Percentiles rank a stretch among this genome's conserved stretches.
These are phyloP conservation scores for Chiridota heheva DNA, from an alignment of 35 echinoderm and acorn worm species.

Conservation along the genomic window DNA sequence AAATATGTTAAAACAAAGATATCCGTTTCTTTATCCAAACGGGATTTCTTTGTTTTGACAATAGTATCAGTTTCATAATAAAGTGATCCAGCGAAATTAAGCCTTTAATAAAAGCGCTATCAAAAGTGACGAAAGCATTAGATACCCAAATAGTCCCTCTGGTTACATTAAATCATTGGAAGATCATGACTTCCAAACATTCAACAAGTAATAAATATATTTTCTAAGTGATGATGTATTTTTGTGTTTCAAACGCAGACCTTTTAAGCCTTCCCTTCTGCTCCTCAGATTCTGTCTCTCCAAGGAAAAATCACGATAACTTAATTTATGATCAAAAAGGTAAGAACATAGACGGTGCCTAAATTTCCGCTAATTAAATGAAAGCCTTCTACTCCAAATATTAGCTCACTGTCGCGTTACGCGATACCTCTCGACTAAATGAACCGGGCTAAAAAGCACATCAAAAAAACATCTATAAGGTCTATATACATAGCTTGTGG, in stretches of 20 bases:
- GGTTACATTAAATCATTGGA: slow-evolving; percentile 27
- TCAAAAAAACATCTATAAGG: slow-evolving; percentile 8
- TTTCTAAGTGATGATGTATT: slow-evolving; percentile 11
- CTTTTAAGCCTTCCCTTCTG: slow-evolving; percentile 31
- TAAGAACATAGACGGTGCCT: slow-evolving; percentile 33
- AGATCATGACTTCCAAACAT: slow-evolving; percentile 44
- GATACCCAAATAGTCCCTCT: slow-evolving; percentile 20
- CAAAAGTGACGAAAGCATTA: slow-evolving; percentile 5
- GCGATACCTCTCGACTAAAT: slow-evolving; percentile 40
- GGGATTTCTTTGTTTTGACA: slow-evolving; percentile 10
- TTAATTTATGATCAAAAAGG: slow-evolving; percentile 39
- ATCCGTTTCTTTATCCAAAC: slow-evolving; percentile 3
- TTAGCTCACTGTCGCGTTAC: slow-evolving; percentile 44
- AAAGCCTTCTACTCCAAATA: slow-evolving; percentile 56
- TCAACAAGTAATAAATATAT: slow-evolving; percentile 49
- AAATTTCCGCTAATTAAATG: slow-evolving; percentile 55
- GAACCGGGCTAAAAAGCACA: slow-evolving; percentile 36
- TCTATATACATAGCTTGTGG: slow-evolving; percentile 48
- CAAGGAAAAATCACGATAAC: slow-evolving; percentile 20
- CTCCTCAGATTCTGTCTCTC: slow-evolving; percentile 17
- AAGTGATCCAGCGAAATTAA: slow-evolving; percentile 34
- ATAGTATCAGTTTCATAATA: slow-evolving; percentile 8
- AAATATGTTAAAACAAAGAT: no score
- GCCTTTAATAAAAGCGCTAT: slow-evolving; percentile 18
- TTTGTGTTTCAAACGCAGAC: slow-evolving; percentile 14